Evolutionary conservation across 2,113 vertebrate genomes (phyloP).

Genomic region (Addax nasomaculatus): DNA sequence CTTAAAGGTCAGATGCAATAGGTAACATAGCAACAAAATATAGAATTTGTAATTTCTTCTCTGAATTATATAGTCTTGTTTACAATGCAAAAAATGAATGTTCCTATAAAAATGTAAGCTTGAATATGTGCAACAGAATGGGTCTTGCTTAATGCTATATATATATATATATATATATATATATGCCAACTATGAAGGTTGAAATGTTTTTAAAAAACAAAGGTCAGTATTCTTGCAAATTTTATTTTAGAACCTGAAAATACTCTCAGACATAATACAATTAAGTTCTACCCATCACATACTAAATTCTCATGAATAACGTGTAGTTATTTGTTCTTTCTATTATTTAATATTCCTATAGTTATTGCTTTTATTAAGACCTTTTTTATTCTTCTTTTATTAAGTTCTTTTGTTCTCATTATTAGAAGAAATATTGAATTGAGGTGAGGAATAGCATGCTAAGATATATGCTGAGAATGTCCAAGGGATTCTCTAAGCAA

Average conservation of each 20-base stretch:
- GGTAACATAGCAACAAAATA: neutral
- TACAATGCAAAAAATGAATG: neutral
- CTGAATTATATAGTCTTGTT: neutral
- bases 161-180: neutral
- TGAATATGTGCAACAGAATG: neutral
- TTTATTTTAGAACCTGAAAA: neutral
- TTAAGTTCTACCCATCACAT: neutral
- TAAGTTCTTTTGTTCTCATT: neutral
- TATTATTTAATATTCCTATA: neutral
- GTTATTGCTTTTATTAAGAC: neutral
- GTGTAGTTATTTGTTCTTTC: neutral
- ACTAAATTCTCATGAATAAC: neutral
- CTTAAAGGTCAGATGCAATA: neutral
- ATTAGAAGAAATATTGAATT: neutral
- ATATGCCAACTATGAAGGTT: neutral
- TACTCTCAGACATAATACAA: neutral
- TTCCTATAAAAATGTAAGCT: neutral
- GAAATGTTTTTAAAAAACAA: neutral
- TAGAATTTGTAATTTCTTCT: neutral
- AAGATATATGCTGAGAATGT: neutral
- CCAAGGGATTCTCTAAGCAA: neutral
- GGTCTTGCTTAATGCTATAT: neutral
- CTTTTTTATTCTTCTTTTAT: neutral
- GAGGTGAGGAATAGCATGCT: neutral
- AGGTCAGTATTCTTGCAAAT: neutral